Evolutionary conservation across 2,888 invertebrate genomes (phyloP), one percentile per base, ranked within the genome.

Genomic region (Hermaeophaga mercurialis): DNA sequence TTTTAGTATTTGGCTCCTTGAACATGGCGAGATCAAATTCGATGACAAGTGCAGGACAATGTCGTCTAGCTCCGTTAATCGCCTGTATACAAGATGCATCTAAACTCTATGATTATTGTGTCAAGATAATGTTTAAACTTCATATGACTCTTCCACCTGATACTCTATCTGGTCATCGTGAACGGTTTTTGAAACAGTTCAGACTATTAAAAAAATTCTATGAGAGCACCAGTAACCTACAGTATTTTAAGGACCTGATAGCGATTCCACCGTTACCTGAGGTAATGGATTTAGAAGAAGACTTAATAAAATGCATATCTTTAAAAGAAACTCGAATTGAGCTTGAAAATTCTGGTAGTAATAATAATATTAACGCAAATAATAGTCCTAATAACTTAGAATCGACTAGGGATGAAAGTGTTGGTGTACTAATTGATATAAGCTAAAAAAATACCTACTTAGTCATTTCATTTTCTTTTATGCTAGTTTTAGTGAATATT

Each of bases 11-110:
- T 80, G 90, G 90, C 67, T 95, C 96, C 1, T 82, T 98, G 73
- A 95, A 97, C 76, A 89, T 90, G 80, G 93, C 94, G 1, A 87
- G 94, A 34, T 91, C 96, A 36, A 96, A 94, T 78, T 99, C 98
- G 3, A 97, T 98, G 95, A 97, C 96, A 0, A 90, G 89, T 59
- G 90, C 93, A 59, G 98, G 99, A 0, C 98, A 99, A 78, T 99
- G 98, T 75, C 86, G 97, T 33, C 82, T 99, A 50, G 94, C 97
- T 5, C 98, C 99, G 1, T 81, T 99, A 49, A 96, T 99, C 63
- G 91, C 94, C 12, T 92, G 94, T 73, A 93, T 96, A 65, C 90
- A 96, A 79, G 99, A 99, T 78, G 94, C 98, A 0, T 94, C 95
- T 67, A 91, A 93, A 73, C 83, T 99, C 22, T 99, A 99, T 78